Conservation (phyloP, 2,797 vertebrate species). For the Tamandua tetradactyla region DNA sequence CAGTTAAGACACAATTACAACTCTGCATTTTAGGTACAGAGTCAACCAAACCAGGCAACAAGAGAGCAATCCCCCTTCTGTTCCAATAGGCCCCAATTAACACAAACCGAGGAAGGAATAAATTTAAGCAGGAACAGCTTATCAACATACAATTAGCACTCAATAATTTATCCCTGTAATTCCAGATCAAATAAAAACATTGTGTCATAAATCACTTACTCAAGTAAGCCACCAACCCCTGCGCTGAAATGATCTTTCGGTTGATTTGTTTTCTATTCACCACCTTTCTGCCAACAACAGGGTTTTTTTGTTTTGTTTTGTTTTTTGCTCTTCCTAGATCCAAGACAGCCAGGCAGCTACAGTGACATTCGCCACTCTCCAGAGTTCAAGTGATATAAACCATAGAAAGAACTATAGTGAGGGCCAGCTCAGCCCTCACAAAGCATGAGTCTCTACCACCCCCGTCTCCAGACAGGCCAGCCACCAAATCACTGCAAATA, state of each 20-base stretch:
- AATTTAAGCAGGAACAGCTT: constrained; percentile 75
- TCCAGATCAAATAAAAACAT: constrained; percentile 74
- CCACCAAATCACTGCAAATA: background rate
- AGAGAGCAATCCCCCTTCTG: constrained; percentile 65
- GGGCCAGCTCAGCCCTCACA: background rate
- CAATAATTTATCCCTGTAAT: constrained; percentile 78
- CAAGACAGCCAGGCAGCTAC: constrained; percentile 20
- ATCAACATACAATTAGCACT: constrained; percentile 73
- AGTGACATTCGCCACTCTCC: constrained; percentile 14
- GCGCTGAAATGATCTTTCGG: constrained; percentile 19
- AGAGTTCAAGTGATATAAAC: constrained; percentile 55
- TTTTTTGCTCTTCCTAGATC: background rate
- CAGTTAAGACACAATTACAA: constrained; percentile 58
- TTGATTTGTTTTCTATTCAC: constrained; percentile 58
- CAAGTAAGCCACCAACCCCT: constrained; percentile 53
- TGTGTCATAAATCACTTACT: constrained; percentile 68
- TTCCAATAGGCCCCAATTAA: constrained; percentile 65
- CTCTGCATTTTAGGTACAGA: constrained; percentile 38
- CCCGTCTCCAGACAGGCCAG: background rate
- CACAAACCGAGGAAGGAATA: constrained; percentile 75
- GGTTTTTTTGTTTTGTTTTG: too few relatives aligned
- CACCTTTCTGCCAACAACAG: constrained; percentile 39
- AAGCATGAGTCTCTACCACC: background rate
- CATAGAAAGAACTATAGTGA: constrained; percentile 22
- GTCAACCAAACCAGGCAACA: constrained; percentile 56